Conservation (phyloP, 2,888 invertebrate genomes). For the Steinernema carpocapsae region DNA sequence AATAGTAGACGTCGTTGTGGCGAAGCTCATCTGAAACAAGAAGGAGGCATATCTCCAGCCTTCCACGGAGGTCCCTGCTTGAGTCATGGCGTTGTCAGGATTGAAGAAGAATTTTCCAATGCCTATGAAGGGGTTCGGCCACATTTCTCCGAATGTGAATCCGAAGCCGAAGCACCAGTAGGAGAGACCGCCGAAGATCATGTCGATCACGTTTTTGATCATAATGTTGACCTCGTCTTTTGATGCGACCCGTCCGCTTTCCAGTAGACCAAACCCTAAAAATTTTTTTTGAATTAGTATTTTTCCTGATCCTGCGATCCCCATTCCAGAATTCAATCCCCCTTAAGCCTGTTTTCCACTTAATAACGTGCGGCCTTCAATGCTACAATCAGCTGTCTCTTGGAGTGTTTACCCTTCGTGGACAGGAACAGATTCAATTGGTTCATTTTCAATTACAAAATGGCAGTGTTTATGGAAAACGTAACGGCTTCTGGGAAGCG, state of each 20-base stretch:
- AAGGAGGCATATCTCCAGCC: constrained; percentile 66
- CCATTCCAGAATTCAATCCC: too few relatives aligned
- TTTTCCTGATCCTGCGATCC: too few relatives aligned
- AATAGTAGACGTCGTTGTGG: constrained; percentile 66
- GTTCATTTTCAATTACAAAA: too few relatives aligned
- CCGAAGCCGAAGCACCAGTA: constrained; percentile 95
- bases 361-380: too few relatives aligned
- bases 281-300: neutral
- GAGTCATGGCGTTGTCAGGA: constrained; percentile 49
- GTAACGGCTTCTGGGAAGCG: too few relatives aligned
- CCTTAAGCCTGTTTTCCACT: too few relatives aligned
- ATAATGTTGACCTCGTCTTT: constrained; percentile 75
- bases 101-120: constrained; percentile 66
- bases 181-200: constrained; percentile 86
- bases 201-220: constrained; percentile 89
- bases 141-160: constrained; percentile 79
- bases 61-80: constrained; percentile 45
- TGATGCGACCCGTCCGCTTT: constrained; percentile 65
- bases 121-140: constrained; percentile 61
- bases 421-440: too few relatives aligned
- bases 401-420: too few relatives aligned
- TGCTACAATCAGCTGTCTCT: too few relatives aligned
- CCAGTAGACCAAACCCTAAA: constrained; percentile 65
- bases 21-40: constrained; percentile 63
- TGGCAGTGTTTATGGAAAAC: too few relatives aligned